Conservation (phyloP, 92 coral and sea anemone genomes). For the Heteractis magnifica region DNA sequence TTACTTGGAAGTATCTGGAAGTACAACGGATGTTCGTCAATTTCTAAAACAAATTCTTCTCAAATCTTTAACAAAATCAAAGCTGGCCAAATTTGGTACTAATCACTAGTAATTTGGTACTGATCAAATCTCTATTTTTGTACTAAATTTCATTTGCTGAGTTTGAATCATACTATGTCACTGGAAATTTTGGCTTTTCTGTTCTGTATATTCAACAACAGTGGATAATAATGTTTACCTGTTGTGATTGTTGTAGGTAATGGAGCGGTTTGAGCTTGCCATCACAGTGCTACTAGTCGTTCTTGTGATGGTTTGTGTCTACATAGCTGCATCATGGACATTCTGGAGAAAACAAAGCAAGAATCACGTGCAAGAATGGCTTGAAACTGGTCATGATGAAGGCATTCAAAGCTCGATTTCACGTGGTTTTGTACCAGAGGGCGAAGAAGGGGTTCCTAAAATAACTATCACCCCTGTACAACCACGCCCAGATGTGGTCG, state of each 20-base stretch:
- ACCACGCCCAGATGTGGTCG: conserved; percentile 72
- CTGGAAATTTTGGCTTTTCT: too few species aligned
- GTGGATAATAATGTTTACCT: not conserved
- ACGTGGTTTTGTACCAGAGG: conserved; percentile 40
- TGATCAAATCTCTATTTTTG: too few species aligned
- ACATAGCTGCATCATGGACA: conserved; percentile 78
- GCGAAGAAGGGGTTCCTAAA: conserved; percentile 66
- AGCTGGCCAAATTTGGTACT: too few species aligned
- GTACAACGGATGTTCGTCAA: too few species aligned
- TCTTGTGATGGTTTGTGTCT: conserved; percentile 63
- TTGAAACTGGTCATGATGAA: conserved; percentile 16
- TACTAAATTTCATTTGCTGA: too few species aligned
- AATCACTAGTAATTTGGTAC: too few species aligned
- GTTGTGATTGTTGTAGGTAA: conserved; percentile 30
- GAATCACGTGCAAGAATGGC: conserved; percentile 35
- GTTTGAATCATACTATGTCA: too few species aligned
- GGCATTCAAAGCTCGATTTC: conserved; percentile 26
- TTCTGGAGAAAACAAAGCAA: conserved; percentile 50
- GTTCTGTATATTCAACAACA: not conserved
- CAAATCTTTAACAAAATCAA: too few species aligned
- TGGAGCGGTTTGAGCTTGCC: conserved; percentile 77
- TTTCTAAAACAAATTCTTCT: too few species aligned
- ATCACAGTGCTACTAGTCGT: conserved; percentile 65
- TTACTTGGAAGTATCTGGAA: too few species aligned
- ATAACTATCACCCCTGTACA: conserved; percentile 75